Percentiles rank a stretch among this genome's conserved stretches.
phyloP scores from a whole-genome alignment of 2,797 vertebrate genomes.

The Hozukius guyotensis region DNA sequence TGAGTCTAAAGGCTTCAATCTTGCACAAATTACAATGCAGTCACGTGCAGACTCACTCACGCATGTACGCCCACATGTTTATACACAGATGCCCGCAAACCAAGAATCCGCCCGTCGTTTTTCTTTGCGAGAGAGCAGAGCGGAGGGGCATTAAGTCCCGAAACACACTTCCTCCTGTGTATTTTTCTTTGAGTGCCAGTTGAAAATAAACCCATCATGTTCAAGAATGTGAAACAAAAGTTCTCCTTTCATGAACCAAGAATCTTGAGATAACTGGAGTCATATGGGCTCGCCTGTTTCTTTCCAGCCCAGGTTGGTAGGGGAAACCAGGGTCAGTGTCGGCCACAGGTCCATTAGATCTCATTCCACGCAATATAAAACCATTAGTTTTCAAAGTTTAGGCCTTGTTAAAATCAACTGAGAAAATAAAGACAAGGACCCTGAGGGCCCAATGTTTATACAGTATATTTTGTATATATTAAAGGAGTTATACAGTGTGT shows the following conservation, averaged over 20 bases:
- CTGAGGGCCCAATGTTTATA: neutral
- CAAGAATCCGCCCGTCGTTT: slow-evolving; percentile 34
- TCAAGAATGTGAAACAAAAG: slow-evolving; percentile 76
- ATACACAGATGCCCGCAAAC: neutral
- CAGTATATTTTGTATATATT: neutral
- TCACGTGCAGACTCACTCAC: neutral
- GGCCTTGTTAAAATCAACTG: slow-evolving; percentile 52
- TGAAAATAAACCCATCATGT: slow-evolving; percentile 74
- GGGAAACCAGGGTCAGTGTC: slow-evolving; percentile 24
- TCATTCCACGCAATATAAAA: slow-evolving; percentile 41
- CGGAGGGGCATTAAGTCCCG: slow-evolving; percentile 26
- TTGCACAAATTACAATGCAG: neutral
- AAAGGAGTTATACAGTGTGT: neutral
- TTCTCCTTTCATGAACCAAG: slow-evolving; percentile 70
- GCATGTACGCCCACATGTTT: neutral
- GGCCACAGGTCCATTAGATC: slow-evolving; percentile 54
- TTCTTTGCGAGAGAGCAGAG: slow-evolving; percentile 47
- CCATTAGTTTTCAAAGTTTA: slow-evolving; percentile 58
- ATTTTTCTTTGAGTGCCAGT: slow-evolving; percentile 72
- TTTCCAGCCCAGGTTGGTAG: slow-evolving; percentile 26
- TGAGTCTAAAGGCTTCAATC: neutral
- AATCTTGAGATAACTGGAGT: slow-evolving; percentile 74
- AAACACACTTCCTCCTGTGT: slow-evolving; percentile 65
- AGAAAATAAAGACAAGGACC: slow-evolving; percentile 52
- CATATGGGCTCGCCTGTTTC: slow-evolving; percentile 63